A percentile compares a stretch with the other conserved stretches of the same genome.
Evolutionary conservation across 2,888 invertebrate species (phyloP).

Genomic region (Emesis furor): DNA sequence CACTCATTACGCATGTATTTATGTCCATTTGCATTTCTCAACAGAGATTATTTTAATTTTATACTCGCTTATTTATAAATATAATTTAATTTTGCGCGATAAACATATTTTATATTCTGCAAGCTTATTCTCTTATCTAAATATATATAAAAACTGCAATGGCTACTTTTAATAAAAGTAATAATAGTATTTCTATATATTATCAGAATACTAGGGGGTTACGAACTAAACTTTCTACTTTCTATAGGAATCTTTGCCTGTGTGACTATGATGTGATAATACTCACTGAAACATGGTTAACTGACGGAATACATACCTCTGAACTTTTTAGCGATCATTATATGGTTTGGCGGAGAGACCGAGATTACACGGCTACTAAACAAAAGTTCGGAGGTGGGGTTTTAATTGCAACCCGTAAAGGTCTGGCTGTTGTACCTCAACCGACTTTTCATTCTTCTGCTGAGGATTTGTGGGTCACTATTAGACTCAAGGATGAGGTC

Average conservation of each 20-base stretch:
- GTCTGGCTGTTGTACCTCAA: neutral
- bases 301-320: neutral
- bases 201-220: conserved; percentile 23
- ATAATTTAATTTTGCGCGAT: too few relatives aligned
- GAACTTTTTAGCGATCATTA: conserved; percentile 10
- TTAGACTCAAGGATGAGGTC: neutral
- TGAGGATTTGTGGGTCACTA: neutral
- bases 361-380: neutral
- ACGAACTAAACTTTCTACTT: conserved; percentile 1
- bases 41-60: too few relatives aligned
- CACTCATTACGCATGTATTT: neutral
- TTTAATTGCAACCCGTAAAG: neutral
- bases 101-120: neutral
- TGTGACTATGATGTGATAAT: neutral
- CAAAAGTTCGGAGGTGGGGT: conserved; percentile 12
- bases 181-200: conserved; percentile 10
- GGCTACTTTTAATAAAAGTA: too few relatives aligned
- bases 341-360: conserved; percentile 6
- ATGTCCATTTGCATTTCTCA: neutral
- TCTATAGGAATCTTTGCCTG: conserved; percentile 11
- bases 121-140: too few relatives aligned
- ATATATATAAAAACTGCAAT: too few relatives aligned
- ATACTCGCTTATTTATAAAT: too few relatives aligned
- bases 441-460: neutral
- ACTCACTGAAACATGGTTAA: conserved; percentile 13